phyloP scores from a whole-genome alignment of 2,888 invertebrate genomes.

The Andrena hattorfiana region DNA sequence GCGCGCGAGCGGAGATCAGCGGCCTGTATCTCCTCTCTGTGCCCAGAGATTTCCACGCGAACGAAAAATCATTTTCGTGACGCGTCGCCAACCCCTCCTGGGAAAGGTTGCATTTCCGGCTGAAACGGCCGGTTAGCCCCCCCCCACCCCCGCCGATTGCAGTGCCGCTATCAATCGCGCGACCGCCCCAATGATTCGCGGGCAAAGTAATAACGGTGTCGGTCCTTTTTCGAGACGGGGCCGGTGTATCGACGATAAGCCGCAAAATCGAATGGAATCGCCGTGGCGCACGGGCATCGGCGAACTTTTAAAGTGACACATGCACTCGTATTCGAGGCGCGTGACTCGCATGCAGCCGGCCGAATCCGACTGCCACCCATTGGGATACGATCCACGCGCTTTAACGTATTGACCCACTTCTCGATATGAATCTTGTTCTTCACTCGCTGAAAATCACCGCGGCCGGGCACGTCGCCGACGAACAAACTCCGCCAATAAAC shows the following conservation, averaged over 20 bases:
- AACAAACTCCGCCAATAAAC: conserved; percentile 71
- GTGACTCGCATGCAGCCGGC: conserved; percentile 63
- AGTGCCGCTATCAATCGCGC: conserved; percentile 33
- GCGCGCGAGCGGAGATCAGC: not conserved
- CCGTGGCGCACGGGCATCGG: conserved; percentile 23
- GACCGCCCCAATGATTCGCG: conserved; percentile 51
- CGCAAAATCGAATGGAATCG: conserved; percentile 61
- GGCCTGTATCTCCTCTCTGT: conserved; percentile 1
- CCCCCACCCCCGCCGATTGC: not conserved
- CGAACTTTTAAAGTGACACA: conserved; percentile 68
- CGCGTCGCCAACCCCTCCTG: not conserved
- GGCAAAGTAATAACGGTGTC: conserved; percentile 37
- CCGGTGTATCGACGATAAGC: conserved; percentile 44
- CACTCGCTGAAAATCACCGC: conserved; percentile 58
- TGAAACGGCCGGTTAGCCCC: conserved; percentile 25
- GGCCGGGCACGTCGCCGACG: conserved; percentile 47
- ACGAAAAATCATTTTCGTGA: conserved; percentile 2
- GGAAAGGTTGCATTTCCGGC: conserved; percentile 12
- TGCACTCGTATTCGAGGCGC: conserved; percentile 66
- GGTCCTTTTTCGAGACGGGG: conserved; percentile 13
- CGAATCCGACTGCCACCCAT: conserved; percentile 38
- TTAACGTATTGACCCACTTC: conserved; percentile 76
- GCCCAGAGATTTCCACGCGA: conserved; percentile 6
- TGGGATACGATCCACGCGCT: conserved; percentile 72
- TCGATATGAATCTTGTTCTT: conserved; percentile 74